A percentile compares a stretch with the other conserved stretches of the same genome.
phyloP scores from a whole-genome alignment of 2,113 vertebrate species.

The Rhinolophus ferrumequinum region DNA sequence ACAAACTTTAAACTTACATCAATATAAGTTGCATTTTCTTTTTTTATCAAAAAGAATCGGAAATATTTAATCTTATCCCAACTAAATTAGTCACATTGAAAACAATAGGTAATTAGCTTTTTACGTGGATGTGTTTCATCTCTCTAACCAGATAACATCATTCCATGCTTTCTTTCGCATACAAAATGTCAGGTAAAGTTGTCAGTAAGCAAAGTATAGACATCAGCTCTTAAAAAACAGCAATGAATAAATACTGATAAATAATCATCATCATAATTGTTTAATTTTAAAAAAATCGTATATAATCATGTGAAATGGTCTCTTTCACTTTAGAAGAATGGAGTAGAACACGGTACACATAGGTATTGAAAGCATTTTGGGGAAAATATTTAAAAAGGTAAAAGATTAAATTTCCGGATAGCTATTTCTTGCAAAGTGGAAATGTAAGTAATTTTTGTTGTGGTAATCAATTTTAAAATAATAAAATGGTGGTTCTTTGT shows the following conservation, averaged over 20 bases:
- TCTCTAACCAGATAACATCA: neutral
- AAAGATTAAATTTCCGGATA: neutral
- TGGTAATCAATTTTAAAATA: conserved; percentile 1
- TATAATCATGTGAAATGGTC: neutral
- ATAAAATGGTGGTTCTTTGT: neutral
- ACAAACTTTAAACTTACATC: neutral
- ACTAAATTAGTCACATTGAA: neutral
- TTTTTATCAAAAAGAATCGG: neutral
- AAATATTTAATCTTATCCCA: neutral
- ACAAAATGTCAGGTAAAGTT: neutral
- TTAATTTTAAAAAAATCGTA: neutral
- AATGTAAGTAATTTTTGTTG: conserved; percentile 33
- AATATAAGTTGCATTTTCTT: neutral
- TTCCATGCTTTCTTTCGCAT: neutral
- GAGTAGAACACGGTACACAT: neutral
- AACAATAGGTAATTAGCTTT: neutral
- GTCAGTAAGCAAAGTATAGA: neutral
- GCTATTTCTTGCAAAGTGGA: conserved; percentile 31
- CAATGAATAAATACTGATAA: neutral
- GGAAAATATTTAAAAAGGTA: conserved; percentile 40
- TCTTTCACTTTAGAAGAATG: neutral
- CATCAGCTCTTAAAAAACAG: neutral
- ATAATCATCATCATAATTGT: neutral
- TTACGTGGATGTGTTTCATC: neutral
- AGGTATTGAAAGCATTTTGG: conserved; percentile 15